Base-by-base conservation (phyloP, 2,888 invertebrate species). In the Tenthredo distinguenda region DNA sequence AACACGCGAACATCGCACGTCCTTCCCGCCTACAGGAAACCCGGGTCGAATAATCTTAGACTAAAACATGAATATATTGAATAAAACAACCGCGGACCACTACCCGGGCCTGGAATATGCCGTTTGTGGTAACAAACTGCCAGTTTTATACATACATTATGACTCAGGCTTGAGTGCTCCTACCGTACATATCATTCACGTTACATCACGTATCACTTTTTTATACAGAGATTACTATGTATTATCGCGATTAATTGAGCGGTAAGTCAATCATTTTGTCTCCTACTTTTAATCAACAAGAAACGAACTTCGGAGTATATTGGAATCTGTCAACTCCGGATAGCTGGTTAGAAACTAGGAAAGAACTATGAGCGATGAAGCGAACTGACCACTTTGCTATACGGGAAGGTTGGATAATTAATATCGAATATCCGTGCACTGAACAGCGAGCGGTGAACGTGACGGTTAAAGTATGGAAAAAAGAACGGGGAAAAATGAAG, bases 31-130 rank as follows among this genome's bases (percentile, higher is more conserved):
- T 37, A 37, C 34, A 76, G 15, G 40, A 76, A 47, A 43, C 26
- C 9, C n/a, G 15, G 76, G 47, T 76, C 26, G 15, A 76, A 47
- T 76, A 47, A 43, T 76, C 76, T 47, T n/a, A 10, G 76, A 76
- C 68, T 74, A 21, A 43, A 74, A 74, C 74, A 74, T 74, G n/a
- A 74, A 74, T 26, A 43, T 74, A 43, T 74, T 74, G 9, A 74
- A 74, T 74, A 43, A 26, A 74, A 74, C 71, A 71, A 71, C 10
- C 34, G 7, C 2, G 37, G 37, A 1, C 74, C 43, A 74, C 21
- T n/a, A 74, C 43, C 9, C 12, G n/a, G 10, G 21, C 6, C 9
- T 26, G 43, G 43, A 26, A 74, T 74, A 74, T 74, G 40, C 74
- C 18, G 74, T 74, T 74, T 74, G 74, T 74, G 74, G 74, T 43